phyloP scores from a whole-genome alignment of 2,113 vertebrate species.

The Chionomys nivalis region DNA sequence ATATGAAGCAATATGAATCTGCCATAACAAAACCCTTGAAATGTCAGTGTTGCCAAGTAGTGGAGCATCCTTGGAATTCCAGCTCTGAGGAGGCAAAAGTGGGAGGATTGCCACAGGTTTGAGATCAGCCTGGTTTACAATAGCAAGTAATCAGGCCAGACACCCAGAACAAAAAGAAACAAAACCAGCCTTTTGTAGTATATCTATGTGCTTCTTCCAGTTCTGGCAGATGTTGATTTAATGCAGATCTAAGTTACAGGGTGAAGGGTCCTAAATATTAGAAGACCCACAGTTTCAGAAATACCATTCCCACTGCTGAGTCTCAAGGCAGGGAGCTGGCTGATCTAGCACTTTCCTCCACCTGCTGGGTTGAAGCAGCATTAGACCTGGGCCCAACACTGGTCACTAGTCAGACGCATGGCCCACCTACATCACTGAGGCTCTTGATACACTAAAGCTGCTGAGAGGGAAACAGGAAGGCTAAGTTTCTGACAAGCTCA shows the following conservation, averaged over 20 bases:
- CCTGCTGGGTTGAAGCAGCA: neutral
- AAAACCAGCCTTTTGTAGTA: neutral
- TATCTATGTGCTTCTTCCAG: neutral
- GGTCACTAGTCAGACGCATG: neutral
- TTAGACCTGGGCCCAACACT: neutral
- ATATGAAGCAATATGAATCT: neutral
- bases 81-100: neutral
- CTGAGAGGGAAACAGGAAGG: neutral
- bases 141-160: neutral
- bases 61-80: neutral
- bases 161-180: too few species aligned
- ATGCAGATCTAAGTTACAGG: neutral
- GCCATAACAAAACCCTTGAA: neutral
- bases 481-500: neutral
- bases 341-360: neutral
- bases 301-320: neutral
- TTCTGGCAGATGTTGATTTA: neutral
- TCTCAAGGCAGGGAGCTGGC: neutral
- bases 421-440: too few species aligned
- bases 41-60: neutral
- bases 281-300: neutral
- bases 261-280: neutral
- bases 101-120: neutral
- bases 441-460: neutral
- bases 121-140: neutral